Evolutionary conservation across 1,140 invertebrate genomes (phyloP).

Genomic region (Adoxophyes honmai): DNA sequence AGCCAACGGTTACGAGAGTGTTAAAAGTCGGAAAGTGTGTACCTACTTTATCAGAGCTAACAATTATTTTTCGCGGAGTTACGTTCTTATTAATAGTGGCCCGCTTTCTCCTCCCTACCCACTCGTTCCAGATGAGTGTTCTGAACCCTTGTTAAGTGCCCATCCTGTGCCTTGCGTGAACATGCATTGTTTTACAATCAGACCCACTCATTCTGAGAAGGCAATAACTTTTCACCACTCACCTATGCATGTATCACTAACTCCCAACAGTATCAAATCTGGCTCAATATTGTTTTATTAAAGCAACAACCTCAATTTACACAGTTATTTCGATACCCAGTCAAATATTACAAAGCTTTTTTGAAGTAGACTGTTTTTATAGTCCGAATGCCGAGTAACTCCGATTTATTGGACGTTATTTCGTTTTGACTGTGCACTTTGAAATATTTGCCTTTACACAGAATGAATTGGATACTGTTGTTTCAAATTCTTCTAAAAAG

Average conservation of each 20-base stretch:
- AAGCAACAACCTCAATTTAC: too few species aligned
- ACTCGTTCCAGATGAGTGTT: conserved; percentile 14
- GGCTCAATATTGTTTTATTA: too few species aligned
- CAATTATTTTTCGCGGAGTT: too few species aligned
- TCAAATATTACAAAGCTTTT: conserved; percentile 11
- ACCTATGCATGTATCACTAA: too few species aligned
- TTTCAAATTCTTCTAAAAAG: conserved; percentile 13
- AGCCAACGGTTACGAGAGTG: too few species aligned
- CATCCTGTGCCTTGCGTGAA: conserved; percentile 23
- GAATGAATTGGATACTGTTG: not conserved
- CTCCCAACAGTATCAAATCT: too few species aligned
- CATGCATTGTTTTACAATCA: conserved; percentile 31
- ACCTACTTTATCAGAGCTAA: too few species aligned
- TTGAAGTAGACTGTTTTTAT: not conserved
- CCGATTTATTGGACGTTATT: not conserved
- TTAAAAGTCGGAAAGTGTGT: too few species aligned
- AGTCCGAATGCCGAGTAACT: not conserved
- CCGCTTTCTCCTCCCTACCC: conserved; percentile 12
- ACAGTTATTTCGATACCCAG: not conserved
- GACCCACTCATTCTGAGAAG: conserved; percentile 15
- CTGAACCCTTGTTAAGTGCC: conserved; percentile 18
- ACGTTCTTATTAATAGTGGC: too few species aligned
- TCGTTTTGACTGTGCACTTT: not conserved
- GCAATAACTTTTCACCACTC: too few species aligned
- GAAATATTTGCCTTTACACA: conserved; percentile 3